Evolutionary conservation across 2,888 invertebrate genomes (phyloP), one percentile per base, ranked within the genome.

Genomic region (Hirudinaria manillensis): DNA sequence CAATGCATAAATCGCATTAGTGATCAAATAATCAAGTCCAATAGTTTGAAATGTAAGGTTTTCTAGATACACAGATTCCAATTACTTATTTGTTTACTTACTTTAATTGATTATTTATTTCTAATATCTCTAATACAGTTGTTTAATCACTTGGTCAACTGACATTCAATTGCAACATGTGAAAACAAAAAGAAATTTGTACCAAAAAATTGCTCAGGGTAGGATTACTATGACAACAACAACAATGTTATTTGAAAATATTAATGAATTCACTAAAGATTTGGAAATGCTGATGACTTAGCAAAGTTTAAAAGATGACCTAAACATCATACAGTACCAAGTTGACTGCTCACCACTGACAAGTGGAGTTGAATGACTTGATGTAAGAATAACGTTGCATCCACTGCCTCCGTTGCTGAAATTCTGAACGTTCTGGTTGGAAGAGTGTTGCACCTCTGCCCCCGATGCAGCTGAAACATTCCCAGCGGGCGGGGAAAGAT

Each of bases 311-410:
- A 61, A 61, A 61, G 61, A 56, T 56, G 21, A 29, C 13, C n/a
- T 6, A 3, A 27, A 27, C 2, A 16, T 7, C 29, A 53, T 13
- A n/a, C 16, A 7, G 16, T 16, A 13, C 19, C 13, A 24, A 38
- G 55, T 32, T 13, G 51, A 27, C 53, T 45, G 32, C 68, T 68
- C 34, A 68, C 68, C 68, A 34, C 34, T 68, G 32, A 68, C 68
- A 24, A 68, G 68, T 13, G 68, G 68, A 34, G 68, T 68, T 10
- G 36, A 34, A 68, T 68, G 32, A 13, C 36, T 68, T 24, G 68
- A 68, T 10, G 68, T 68, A 13, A 68, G 36, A 24, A 32, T 68
- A 34, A 34, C 36, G 16, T 68, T 34, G 36, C 32, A 68, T 32
- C 68, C 36, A 21, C 68, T 68, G 7, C 36, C 29, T 24, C 61